Evolutionary conservation across 1,140 invertebrate genomes (phyloP).

Genomic region (Aphelenchoides avenae): DNA sequence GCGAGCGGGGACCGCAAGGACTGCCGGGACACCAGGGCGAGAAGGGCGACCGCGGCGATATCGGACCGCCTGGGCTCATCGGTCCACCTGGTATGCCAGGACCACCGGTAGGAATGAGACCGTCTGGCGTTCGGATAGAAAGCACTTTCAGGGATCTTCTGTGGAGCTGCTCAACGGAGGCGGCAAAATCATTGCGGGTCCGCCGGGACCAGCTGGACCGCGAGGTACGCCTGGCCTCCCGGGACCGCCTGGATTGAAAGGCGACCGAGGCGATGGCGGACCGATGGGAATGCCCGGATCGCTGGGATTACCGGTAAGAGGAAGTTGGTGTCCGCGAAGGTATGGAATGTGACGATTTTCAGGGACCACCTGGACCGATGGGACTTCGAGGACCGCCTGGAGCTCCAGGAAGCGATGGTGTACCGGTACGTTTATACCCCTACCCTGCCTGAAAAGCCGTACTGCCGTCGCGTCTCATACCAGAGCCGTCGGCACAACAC

Average conservation of each 20-base stretch:
- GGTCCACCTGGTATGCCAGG: constrained; percentile 42
- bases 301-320: constrained; percentile 34
- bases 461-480: no score
- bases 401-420: no score
- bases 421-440: constrained; percentile 15
- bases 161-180: constrained; percentile 6
- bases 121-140: neutral
- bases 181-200: neutral
- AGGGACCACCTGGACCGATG: constrained; percentile 47
- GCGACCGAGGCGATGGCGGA: constrained; percentile 21
- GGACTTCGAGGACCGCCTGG: constrained; percentile 46
- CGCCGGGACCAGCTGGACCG: constrained; percentile 10
- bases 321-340: no score
- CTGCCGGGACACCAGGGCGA: constrained; percentile 46
- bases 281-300: constrained; percentile 31
- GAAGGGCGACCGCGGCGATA: constrained; percentile 53
- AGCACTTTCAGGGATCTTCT: constrained; percentile 8
- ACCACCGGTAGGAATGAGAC: constrained; percentile 7
- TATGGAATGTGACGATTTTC: neutral
- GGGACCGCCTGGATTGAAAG: constrained; percentile 37
- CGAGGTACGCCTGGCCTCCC: constrained; percentile 28
- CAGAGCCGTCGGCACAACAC: no score
- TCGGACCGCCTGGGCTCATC: constrained; percentile 47
- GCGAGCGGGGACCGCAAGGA: constrained; percentile 48
- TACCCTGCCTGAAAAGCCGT: no score